Conservation (phyloP, 2,113 vertebrate genomes). For the Alethe diademata region DNA sequence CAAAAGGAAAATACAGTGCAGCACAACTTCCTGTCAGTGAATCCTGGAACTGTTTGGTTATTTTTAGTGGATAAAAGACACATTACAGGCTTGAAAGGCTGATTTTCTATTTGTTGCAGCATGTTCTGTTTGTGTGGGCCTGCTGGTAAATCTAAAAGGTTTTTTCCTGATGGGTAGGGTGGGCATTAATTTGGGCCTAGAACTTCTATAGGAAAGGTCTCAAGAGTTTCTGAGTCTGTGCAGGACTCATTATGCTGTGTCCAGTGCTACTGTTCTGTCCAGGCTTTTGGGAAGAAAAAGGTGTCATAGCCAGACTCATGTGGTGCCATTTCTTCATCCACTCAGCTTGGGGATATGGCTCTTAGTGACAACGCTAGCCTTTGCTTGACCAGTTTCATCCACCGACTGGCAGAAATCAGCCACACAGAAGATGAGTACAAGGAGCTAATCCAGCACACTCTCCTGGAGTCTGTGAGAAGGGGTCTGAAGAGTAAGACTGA, state of each 20-base stretch:
- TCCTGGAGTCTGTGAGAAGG: conserved; percentile 85
- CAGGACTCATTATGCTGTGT: background rate
- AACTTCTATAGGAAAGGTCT: background rate
- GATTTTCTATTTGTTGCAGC: background rate
- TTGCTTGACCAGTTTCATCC: conserved; percentile 84
- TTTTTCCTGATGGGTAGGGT: background rate
- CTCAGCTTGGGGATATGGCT: conserved; percentile 93
- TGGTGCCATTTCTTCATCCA: background rate
- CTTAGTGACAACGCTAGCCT: conserved; percentile 89
- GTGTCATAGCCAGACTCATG: background rate
- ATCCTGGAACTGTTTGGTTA: background rate
- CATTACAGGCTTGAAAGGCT: background rate
- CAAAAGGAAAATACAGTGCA: background rate
- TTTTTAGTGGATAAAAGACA: background rate
- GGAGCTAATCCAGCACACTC: conserved; percentile 83
- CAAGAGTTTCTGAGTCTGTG: background rate
- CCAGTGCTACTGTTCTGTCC: background rate
- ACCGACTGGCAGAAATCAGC: conserved; percentile 72
- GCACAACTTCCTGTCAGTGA: background rate
- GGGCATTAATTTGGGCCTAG: background rate
- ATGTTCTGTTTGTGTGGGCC: background rate
- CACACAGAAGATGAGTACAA: conserved; percentile 82
- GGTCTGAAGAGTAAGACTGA: conserved; percentile 89
- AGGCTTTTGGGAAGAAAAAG: background rate
- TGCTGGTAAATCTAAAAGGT: background rate